Conservation (phyloP, 2,797 vertebrate species). For the Enteromius paludinosus region DNA sequence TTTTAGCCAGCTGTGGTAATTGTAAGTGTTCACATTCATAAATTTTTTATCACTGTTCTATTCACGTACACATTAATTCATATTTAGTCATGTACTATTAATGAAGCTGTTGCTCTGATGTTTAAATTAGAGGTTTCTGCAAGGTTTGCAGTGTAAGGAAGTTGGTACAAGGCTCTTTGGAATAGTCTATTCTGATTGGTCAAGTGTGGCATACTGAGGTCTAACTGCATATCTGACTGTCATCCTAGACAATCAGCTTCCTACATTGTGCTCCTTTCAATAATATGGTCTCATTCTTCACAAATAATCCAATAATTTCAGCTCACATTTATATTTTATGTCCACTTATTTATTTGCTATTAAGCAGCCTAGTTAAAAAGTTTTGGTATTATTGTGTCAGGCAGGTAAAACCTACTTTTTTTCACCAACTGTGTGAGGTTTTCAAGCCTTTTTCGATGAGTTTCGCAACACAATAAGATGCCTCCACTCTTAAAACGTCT, state of each 20-base stretch:
- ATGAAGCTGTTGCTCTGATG: conserved; percentile 19
- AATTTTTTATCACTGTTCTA: conserved; percentile 4
- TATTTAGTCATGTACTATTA: conserved; percentile 16
- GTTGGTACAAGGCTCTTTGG: neutral
- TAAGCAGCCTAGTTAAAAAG: neutral
- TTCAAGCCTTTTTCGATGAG: neutral
- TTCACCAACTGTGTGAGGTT: neutral
- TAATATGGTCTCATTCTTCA: neutral
- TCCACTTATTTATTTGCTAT: neutral
- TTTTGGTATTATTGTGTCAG: neutral
- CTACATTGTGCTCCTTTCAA: neutral
- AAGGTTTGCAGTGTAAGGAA: neutral
- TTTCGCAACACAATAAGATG: neutral
- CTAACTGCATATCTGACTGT: neutral
- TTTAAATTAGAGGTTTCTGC: conserved; percentile 21
- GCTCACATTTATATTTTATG: neutral
- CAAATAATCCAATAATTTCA: neutral
- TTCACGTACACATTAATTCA: conserved; percentile 26
- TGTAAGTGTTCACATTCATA: conserved; percentile 21
- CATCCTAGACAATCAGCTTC: neutral
- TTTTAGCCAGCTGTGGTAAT: conserved; percentile 18
- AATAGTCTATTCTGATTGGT: neutral
- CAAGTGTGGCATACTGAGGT: neutral
- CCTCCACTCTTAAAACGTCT: neutral
- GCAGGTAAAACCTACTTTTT: neutral